Percentiles rank a stretch among this genome's conserved stretches.
Evolutionary conservation across 2,113 vertebrate genomes (phyloP).

Genomic region (Triplophysa rosa): DNA sequence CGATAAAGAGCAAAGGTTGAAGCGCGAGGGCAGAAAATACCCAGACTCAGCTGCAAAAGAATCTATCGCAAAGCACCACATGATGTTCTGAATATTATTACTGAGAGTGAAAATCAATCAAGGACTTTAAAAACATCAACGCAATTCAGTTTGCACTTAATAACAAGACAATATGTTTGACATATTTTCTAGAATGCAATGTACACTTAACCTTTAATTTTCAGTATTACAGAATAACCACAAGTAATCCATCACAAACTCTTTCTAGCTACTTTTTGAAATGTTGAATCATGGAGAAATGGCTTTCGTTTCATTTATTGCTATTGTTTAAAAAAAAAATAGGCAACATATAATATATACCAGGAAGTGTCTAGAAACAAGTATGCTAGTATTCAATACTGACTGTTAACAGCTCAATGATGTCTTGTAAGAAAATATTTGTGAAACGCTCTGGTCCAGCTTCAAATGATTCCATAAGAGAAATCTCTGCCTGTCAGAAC

Average conservation of each 20-base stretch:
- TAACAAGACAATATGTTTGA: too few relatives aligned
- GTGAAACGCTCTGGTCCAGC: background rate
- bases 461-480: background rate
- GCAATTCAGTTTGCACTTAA: too few relatives aligned
- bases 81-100: constrained; percentile 16
- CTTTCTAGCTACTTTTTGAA: too few relatives aligned
- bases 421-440: constrained; percentile 1
- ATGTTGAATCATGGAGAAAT: too few relatives aligned
- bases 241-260: too few relatives aligned
- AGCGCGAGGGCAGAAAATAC: background rate
- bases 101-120: background rate
- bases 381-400: background rate
- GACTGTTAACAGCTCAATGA: background rate
- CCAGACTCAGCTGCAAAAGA: background rate
- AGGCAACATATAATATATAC: too few relatives aligned
- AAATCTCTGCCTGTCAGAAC: background rate
- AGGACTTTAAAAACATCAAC: background rate
- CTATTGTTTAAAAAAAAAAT: too few relatives aligned
- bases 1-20: background rate
- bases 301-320: too few relatives aligned
- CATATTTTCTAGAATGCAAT: too few relatives aligned
- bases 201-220: too few relatives aligned
- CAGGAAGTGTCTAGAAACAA: too few relatives aligned
- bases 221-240: background rate
- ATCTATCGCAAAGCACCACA: background rate